Percentiles rank a stretch among this genome's conserved stretches.
Evolutionary conservation across 2,113 vertebrate genomes (phyloP).

Genomic region (Myxocyprinus asiaticus): DNA sequence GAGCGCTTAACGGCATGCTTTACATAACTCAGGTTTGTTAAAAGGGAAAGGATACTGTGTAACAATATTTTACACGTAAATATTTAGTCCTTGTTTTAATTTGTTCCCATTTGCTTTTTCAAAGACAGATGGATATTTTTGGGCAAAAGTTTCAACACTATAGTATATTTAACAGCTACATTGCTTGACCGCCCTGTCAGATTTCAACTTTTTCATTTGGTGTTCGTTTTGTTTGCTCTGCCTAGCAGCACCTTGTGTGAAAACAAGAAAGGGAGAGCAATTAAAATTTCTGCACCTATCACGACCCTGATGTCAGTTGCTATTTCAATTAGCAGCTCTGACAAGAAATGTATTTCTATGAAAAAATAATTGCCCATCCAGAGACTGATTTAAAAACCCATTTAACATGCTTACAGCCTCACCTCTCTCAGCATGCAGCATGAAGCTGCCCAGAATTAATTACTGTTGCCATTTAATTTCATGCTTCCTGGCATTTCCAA

Average conservation of each 20-base stretch:
- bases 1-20: constrained; percentile 6
- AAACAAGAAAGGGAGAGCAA: constrained; percentile 43
- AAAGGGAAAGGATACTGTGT: background rate
- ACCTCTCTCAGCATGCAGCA: constrained; percentile 32
- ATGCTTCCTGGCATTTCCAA: constrained; percentile 49
- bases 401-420: constrained; percentile 45
- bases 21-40: constrained; percentile 21
- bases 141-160: background rate
- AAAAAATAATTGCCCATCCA: constrained; percentile 58
- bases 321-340: constrained; percentile 54
- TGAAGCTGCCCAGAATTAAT: constrained; percentile 49
- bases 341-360: constrained; percentile 58
- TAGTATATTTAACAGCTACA: background rate
- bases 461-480: constrained; percentile 52
- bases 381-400: constrained; percentile 56
- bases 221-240: constrained; percentile 41
- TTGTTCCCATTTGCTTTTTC: background rate
- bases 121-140: background rate
- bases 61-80: background rate
- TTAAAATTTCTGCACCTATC: constrained; percentile 53
- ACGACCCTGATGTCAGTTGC: constrained; percentile 49
- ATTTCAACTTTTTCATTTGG: background rate
- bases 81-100: constrained; percentile 1
- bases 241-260: constrained; percentile 33
- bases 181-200: background rate